Evolutionary conservation across 92 coral and sea anemone genomes (phyloP), one percentile per base, ranked within the genome.

Genomic region (Anthopleura xanthogrammica): DNA sequence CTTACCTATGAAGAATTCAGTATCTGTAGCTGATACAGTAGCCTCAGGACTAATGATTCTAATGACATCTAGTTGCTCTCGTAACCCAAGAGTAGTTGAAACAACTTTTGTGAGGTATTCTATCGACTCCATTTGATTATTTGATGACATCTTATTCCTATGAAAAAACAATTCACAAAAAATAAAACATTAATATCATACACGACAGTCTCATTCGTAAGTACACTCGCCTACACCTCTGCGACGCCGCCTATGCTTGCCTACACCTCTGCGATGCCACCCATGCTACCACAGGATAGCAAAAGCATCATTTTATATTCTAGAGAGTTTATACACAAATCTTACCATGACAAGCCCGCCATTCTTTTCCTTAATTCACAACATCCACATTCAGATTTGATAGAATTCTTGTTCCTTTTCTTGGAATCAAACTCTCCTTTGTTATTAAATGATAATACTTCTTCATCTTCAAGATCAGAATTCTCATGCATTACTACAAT

Each of bases 1-100:
- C 78, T 81, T 91, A 94, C 99, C 99, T 83, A 97, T 97, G 75
- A 92, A 95, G 84, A 97, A 97, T 88, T 97, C 99, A 39, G 99
- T 97, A 72, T 97, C 99, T 29, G 96, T 89, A 66, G 99, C 86
- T 23, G 92, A 87, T 20, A 97, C 95, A 16, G 89, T 93, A 52
- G 99, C 99, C 64, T 89, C 83, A 1, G 99, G 99, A 62, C 91
- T 97, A 20, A 97, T 91, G 46, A 97, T 97, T 90, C 94, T 94
- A 29, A 97, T 97, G 66, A 97, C 90, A 60, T 97, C 99, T 82
- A 97, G 85, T 79, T 97, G 99, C 79, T 97, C 98, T 76, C 93
- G 52, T 4, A 97, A 88, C 20, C 99, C 99, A 93, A 97, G 91
- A 16, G 95, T 94, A 41, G 91, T 60, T 74, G 99, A 97, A 20